Conservation (phyloP, 2,797 vertebrate genomes). For the Decapterus maruadsi region DNA sequence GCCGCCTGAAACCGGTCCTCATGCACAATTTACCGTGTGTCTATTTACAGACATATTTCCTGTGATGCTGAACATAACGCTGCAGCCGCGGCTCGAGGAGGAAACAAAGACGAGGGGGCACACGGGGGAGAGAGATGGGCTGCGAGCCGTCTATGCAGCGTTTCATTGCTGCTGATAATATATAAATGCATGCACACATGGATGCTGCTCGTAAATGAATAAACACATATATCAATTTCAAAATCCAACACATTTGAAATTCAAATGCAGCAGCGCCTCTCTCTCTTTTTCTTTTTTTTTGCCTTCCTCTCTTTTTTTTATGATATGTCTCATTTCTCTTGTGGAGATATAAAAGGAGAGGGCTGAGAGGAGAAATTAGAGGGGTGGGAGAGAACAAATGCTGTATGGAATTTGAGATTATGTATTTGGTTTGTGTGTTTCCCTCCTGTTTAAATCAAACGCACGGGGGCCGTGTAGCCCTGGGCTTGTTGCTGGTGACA, state of each 20-base stretch:
- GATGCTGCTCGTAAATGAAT: conserved; percentile 81
- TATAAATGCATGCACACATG: conserved; percentile 77
- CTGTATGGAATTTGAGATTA: conserved; percentile 77
- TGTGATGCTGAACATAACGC: conserved; percentile 26
- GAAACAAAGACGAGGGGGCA: conserved; percentile 52
- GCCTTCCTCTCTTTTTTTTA: conserved; percentile 49
- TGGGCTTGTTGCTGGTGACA: conserved; percentile 72
- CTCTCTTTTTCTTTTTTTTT: background rate
- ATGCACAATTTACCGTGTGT: conserved; percentile 46
- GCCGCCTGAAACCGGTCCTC: conserved; percentile 22
- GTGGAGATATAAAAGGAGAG: conserved; percentile 68
- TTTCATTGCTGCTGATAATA: conserved; percentile 76
- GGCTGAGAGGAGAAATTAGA: conserved; percentile 69
- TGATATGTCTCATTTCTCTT: conserved; percentile 81
- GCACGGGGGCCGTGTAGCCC: conserved; percentile 61
- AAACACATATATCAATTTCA: conserved; percentile 85
- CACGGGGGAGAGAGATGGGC: conserved; percentile 29
- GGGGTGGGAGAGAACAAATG: conserved; percentile 68
- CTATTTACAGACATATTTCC: conserved; percentile 41
- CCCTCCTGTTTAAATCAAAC: conserved; percentile 69
- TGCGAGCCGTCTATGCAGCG: conserved; percentile 38
- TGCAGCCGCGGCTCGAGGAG: conserved; percentile 12
- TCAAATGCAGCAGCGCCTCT: conserved; percentile 71
- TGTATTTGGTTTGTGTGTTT: conserved; percentile 73
- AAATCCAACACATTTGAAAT: conserved; percentile 82